These are phyloP conservation scores for Rhadina sibilatrix DNA, from an alignment of 2,113 vertebrate species.

Conservation along the genomic window DNA sequence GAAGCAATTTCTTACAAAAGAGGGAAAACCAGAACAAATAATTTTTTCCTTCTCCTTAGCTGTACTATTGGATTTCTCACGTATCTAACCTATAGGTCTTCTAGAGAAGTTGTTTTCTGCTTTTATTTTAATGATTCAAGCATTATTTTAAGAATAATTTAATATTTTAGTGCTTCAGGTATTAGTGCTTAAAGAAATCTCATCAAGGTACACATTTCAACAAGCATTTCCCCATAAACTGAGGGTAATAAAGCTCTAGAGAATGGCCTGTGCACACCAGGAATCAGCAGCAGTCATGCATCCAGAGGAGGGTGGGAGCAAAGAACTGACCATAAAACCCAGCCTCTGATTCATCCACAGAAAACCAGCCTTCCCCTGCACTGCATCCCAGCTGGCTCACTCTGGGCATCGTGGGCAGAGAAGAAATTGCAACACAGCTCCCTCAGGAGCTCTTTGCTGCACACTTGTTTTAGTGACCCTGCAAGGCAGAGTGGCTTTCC, in stretches of 20 bases:
- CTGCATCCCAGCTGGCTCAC: neutral
- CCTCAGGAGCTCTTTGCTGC: neutral
- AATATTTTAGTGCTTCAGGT: neutral
- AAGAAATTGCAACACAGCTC: neutral
- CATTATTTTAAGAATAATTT: neutral
- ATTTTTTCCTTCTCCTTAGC: neutral
- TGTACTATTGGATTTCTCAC: neutral
- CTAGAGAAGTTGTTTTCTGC: neutral
- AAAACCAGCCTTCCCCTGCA: neutral
- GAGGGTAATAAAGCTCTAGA: neutral
- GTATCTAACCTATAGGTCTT: neutral
- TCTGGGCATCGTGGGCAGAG: neutral
- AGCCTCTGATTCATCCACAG: neutral
- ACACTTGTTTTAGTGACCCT: neutral
- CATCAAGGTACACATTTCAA: neutral
- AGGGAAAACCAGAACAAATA: neutral
- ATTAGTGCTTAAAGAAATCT: neutral
- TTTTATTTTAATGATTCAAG: neutral
- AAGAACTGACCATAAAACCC: neutral
- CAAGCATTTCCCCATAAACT: neutral
- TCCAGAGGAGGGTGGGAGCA: neutral
- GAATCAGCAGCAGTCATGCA: neutral
- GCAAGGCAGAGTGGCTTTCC: neutral
- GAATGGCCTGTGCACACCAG: neutral
- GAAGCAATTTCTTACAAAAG: neutral